These are phyloP conservation scores for Anabacerthia variegaticeps DNA, from an alignment of 2,797 vertebrate genomes.

Conservation along the genomic window DNA sequence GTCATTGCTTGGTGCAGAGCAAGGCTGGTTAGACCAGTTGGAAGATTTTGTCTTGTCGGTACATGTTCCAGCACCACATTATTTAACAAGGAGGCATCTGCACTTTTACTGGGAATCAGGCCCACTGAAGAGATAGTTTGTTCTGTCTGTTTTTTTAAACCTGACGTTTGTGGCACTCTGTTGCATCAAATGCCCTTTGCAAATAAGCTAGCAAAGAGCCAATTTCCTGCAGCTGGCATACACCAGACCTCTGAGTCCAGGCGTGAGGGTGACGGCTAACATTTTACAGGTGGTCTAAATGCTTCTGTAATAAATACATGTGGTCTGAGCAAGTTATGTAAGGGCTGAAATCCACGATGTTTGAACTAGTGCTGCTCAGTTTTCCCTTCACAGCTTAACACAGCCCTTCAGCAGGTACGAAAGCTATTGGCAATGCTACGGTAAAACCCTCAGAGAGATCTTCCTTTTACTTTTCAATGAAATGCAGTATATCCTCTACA, in stretches of 20 bases:
- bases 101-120: neutral
- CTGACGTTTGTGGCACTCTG: neutral
- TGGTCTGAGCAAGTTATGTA: neutral
- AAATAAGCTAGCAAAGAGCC: neutral
- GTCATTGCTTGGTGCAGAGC: neutral
- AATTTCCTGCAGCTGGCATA: neutral
- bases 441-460: neutral
- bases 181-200: neutral
- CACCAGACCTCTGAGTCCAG: fast-evolving
- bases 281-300: neutral
- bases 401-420: neutral
- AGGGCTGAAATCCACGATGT: neutral
- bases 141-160: neutral
- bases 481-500: neutral
- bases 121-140: neutral
- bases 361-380: neutral
- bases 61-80: neutral
- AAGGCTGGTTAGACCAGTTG: neutral
- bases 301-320: neutral
- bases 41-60: neutral
- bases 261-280: too few relatives aligned
- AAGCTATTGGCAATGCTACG: neutral
- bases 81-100: neutral
- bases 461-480: neutral
- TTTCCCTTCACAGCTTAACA: neutral